Evolutionary conservation across 2,888 invertebrate genomes (phyloP).

Genomic region (Platyscelio sp.): DNA sequence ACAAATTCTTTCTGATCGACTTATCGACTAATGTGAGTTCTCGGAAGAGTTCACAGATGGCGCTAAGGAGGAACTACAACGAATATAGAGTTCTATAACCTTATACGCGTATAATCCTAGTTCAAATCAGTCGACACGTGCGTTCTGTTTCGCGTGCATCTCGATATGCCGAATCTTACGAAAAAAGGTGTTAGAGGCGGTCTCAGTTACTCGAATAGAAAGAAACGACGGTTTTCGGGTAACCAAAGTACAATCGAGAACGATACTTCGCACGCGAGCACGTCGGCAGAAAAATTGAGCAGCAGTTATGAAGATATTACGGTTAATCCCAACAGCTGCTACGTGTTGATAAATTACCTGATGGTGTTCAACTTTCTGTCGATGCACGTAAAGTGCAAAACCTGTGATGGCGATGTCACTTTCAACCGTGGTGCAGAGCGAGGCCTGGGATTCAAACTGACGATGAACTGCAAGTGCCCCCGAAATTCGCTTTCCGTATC

Average conservation of each 20-base stretch:
- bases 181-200: too few species aligned
- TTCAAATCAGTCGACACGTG: too few species aligned
- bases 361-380: neutral
- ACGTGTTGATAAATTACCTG: constrained; percentile 23
- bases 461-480: constrained; percentile 65
- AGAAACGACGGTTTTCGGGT: too few species aligned
- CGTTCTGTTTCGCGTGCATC: too few species aligned
- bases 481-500: constrained; percentile 45
- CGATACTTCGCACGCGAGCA: constrained; percentile 34
- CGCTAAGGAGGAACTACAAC: too few species aligned
- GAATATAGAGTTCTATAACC: too few species aligned
- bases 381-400: constrained; percentile 4
- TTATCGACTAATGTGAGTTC: too few species aligned
- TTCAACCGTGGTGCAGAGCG: constrained; percentile 9
- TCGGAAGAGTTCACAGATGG: too few species aligned
- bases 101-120: too few species aligned
- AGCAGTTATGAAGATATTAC: constrained; percentile 39
- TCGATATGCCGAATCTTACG: too few species aligned
- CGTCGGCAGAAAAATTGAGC: constrained; percentile 37
- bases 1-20: too few species aligned
- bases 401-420: constrained; percentile 10
- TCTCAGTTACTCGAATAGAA: too few species aligned
- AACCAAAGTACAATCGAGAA: constrained; percentile 6
- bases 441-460: constrained; percentile 73
- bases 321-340: neutral